A percentile compares a stretch with the other conserved stretches of the same genome.
Evolutionary conservation across 1,140 invertebrate genomes (phyloP).

Genomic region (Drosophila takahashii): DNA sequence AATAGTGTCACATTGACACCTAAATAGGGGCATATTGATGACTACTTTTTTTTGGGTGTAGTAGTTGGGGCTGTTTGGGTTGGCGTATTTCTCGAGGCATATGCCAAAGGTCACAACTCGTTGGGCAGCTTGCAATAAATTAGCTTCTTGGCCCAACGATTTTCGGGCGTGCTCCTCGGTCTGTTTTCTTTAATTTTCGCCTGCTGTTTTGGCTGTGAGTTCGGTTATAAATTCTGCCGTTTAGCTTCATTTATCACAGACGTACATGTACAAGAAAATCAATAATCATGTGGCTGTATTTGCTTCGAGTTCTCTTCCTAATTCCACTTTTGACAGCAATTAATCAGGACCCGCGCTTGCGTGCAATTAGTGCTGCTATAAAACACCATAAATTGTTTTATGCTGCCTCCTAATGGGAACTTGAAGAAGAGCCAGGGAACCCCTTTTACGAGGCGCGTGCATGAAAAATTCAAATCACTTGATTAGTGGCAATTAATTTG

Average conservation of each 20-base stretch:
- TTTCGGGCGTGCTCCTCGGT: conserved; percentile 37
- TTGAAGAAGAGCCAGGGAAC: conserved; percentile 23
- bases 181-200: conserved; percentile 54
- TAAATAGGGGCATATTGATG: too few species aligned
- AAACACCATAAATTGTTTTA: conserved; percentile 65
- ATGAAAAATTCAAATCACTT: conserved; percentile 79
- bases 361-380: conserved; percentile 67
- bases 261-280: conserved; percentile 17
- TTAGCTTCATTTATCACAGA: conserved; percentile 52
- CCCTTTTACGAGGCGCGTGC: conserved; percentile 53
- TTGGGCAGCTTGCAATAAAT: conserved; percentile 58
- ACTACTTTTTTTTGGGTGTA: too few species aligned
- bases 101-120: conserved; percentile 45
- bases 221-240: conserved; percentile 43
- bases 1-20: too few species aligned
- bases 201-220: conserved; percentile 10
- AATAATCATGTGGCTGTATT: conserved; percentile 55
- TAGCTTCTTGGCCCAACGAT: conserved; percentile 64
- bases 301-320: conserved; percentile 7
- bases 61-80: conserved; percentile 6
- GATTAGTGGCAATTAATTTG: conserved; percentile 76
- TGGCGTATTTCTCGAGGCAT: conserved; percentile 18
- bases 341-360: conserved; percentile 56
- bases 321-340: conserved; percentile 57
- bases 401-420: conserved; percentile 42